These are phyloP conservation scores for Stenopsyche tienmushanensis DNA, from an alignment of 1,140 invertebrate species.

Conservation along the genomic window DNA sequence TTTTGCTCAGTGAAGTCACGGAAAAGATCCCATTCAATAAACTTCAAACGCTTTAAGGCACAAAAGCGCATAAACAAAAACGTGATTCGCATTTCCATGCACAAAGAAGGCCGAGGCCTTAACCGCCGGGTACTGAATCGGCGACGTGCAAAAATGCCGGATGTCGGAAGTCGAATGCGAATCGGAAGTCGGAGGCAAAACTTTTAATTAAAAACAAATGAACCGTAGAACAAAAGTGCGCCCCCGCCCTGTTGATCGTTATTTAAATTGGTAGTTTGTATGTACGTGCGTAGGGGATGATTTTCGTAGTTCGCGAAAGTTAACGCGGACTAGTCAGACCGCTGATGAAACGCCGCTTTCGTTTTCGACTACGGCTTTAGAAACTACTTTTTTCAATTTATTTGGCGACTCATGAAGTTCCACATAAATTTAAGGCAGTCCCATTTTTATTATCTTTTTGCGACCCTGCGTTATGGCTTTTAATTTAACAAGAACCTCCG, in stretches of 20 bases:
- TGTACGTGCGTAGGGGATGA: background rate
- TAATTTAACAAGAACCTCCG: too few species aligned
- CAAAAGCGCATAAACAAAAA: conserved; percentile 38
- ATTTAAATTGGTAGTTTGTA: conserved; percentile 30
- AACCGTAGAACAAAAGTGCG: conserved; percentile 28
- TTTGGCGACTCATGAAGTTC: too few species aligned
- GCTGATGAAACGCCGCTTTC: too few species aligned
- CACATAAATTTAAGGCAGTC: too few species aligned
- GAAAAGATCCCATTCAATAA: conserved; percentile 7
- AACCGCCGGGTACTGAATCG: background rate
- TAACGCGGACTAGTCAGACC: too few species aligned
- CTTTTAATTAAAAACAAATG: conserved; percentile 41
- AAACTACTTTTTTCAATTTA: too few species aligned
- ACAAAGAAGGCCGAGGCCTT: background rate
- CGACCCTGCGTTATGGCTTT: too few species aligned
- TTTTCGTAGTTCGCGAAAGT: too few species aligned
- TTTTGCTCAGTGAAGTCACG: background rate
- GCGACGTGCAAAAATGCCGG: background rate
- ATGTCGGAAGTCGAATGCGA: background rate
- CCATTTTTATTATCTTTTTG: too few species aligned
- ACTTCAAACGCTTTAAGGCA: conserved; percentile 30
- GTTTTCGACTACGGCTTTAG: too few species aligned
- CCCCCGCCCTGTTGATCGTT: conserved; percentile 13
- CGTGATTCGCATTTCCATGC: conserved; percentile 31
- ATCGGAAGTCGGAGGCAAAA: conserved; percentile 1